phyloP scores from a whole-genome alignment of 2,888 invertebrate genomes.

The Sesamia inferens region DNA sequence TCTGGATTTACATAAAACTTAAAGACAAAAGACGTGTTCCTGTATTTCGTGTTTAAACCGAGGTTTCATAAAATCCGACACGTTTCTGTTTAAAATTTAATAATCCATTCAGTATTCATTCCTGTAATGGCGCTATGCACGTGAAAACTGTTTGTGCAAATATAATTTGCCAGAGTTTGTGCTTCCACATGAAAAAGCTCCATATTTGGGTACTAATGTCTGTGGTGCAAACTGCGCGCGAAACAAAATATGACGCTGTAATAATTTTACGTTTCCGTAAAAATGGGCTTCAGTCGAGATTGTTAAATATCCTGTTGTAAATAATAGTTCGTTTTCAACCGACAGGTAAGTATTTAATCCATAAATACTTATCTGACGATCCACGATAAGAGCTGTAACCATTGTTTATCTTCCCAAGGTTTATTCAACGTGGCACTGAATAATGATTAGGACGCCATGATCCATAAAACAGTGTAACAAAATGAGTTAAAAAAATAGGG shows the following conservation, averaged over 20 bases:
- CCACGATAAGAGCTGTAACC: conserved; percentile 53
- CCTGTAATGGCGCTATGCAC: conserved; percentile 13
- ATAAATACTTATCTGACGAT: conserved; percentile 47
- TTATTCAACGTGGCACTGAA: conserved; percentile 52
- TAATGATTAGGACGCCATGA: conserved; percentile 45
- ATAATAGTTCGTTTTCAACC: conserved; percentile 41
- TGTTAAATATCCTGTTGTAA: conserved; percentile 34
- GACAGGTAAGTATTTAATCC: too few species aligned
- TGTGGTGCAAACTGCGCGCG: conserved; percentile 32
- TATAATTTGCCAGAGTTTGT: conserved; percentile 22
- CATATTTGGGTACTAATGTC: conserved; percentile 36
- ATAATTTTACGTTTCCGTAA: conserved; percentile 32
- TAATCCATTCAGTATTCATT: conserved; percentile 26
- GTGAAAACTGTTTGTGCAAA: conserved; percentile 43
- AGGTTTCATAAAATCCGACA: conserved; percentile 17
- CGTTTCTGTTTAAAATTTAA: conserved; percentile 32
- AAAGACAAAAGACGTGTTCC: conserved; percentile 28
- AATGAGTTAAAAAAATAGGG: conserved; percentile 15
- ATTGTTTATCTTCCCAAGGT: conserved; percentile 58
- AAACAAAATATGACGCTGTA: conserved; percentile 33
- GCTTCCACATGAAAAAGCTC: conserved; percentile 33
- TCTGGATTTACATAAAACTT: conserved; percentile 29
- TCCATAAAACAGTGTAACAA: conserved; percentile 12
- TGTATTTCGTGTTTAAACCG: conserved; percentile 23
- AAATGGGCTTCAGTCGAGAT: conserved; percentile 2